Percentiles rank a stretch among this genome's conserved stretches.
Evolutionary conservation across 2,888 invertebrate genomes (phyloP).

Genomic region (Rhogogaster chlorosoma): DNA sequence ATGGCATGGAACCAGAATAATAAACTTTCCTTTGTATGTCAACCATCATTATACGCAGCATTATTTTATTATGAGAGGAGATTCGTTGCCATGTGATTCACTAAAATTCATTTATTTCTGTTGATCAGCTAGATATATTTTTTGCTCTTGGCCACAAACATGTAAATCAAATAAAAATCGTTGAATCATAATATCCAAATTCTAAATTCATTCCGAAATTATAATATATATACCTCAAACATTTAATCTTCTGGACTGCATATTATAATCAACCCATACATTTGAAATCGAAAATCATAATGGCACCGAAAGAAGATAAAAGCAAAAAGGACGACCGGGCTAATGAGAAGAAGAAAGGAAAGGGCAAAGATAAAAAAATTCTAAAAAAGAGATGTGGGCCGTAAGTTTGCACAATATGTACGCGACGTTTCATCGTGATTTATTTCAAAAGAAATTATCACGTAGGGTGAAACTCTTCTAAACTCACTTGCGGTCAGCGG

Average conservation of each 20-base stretch:
- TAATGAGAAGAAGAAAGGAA: constrained; percentile 26
- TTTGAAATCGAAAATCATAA: not conserved
- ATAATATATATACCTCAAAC: not conserved
- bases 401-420: constrained; percentile 1
- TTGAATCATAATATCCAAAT: not conserved
- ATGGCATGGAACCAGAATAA: not conserved
- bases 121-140: not conserved
- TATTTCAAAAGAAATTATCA: not conserved
- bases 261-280: not conserved
- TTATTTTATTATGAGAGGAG: not conserved
- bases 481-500: not conserved
- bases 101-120: constrained; percentile 17
- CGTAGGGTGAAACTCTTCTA: not conserved
- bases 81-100: constrained; percentile 6
- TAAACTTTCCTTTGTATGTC: not conserved
- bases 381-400: constrained; percentile 8
- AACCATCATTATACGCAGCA: not conserved
- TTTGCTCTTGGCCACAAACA: not conserved
- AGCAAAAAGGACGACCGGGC: constrained; percentile 6
- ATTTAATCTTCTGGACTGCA: not conserved
- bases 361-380: constrained; percentile 28
- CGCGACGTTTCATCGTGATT: not conserved
- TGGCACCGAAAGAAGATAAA: constrained; percentile 38
- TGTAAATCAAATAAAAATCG: constrained; percentile 1
- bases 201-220: constrained; percentile 12